Base-by-base conservation (phyloP, 2,888 invertebrate species). In the Leptothorax acervorum region DNA sequence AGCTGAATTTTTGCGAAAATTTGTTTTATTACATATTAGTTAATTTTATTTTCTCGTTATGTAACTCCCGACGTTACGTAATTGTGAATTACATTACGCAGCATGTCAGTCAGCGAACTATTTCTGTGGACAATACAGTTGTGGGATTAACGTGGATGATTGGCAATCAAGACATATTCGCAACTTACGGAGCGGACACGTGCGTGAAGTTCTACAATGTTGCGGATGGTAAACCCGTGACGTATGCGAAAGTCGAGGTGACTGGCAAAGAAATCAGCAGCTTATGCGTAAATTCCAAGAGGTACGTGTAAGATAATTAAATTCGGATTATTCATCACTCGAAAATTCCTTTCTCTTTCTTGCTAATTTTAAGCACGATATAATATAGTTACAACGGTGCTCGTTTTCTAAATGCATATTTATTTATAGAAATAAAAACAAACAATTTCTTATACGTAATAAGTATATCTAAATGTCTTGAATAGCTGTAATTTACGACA, bases 71-170 rank as follows among this genome's bases (percentile, higher is more conserved):
- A 66, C 4, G 12, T 65, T 45, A 45, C 12, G 3, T 51, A 71
- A 83, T 63, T 55, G 31, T 65, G 23, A 51, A 39, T 83, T 66
- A 23, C 5, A 68, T 60, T 45, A 53, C 89, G 68, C 85, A 95
- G 94, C 81, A 88, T 12, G 85, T 86, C 48, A 90, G 88, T 62
- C 88, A 92, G 73, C 92, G 89, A 57, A 86, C 88, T 6, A 93
- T 95, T 42, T 92, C 90, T 6, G 88, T 93, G 9, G 93, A 94
- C 53, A 90, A 92, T 71, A 95, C 94, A 3, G 88, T 91, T 15
- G 88, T 94, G 2, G 93, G 93, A 81, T 84, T 95, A 35, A 88
- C 91, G 2, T 95, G 94, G 94, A 92, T 92, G 74, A 86, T 92
- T 31, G 92, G 92, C 4, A 92, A 93, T 85, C 89, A 88, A 63